A percentile compares a stretch with the other conserved stretches of the same genome.
Evolutionary conservation across 2,888 invertebrate species (phyloP).

Genomic region (Trichopria drosophilae): DNA sequence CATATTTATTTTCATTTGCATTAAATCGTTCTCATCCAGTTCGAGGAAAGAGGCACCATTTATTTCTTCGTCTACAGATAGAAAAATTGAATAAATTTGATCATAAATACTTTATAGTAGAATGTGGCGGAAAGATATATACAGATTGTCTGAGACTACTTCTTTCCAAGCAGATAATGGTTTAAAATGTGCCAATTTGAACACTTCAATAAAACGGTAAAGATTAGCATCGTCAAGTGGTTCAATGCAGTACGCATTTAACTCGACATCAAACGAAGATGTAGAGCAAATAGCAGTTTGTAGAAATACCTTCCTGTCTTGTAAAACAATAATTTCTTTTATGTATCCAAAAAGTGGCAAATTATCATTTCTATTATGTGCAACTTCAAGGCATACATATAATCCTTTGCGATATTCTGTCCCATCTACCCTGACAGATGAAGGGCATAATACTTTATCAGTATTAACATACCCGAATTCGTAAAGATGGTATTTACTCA

Average conservation of each 20-base stretch:
- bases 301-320: constrained; percentile 19
- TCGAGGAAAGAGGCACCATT: constrained; percentile 8
- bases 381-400: constrained; percentile 11
- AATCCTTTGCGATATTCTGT: constrained; percentile 11
- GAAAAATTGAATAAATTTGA: too few species aligned
- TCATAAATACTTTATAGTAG: too few species aligned
- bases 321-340: constrained; percentile 22
- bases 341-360: constrained; percentile 25
- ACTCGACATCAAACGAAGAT: constrained; percentile 12
- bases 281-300: constrained; percentile 13
- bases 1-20: constrained; percentile 11
- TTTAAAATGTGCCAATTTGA: background rate
- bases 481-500: constrained; percentile 5
- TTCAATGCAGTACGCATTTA: constrained; percentile 25
- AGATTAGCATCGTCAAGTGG: constrained; percentile 10
- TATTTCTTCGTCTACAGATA: constrained; percentile 4
- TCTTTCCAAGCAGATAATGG: background rate
- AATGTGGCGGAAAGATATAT: too few species aligned
- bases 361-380: constrained; percentile 13
- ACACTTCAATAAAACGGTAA: constrained; percentile 15
- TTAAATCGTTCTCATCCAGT: constrained; percentile 7
- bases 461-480: constrained; percentile 6
- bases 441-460: constrained; percentile 6
- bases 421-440: constrained; percentile 8
- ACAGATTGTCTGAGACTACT: background rate